A percentile compares a stretch with the other conserved stretches of the same genome.
phyloP scores from a whole-genome alignment of 1,140 invertebrate species.

The Coenobita brevimanus region DNA sequence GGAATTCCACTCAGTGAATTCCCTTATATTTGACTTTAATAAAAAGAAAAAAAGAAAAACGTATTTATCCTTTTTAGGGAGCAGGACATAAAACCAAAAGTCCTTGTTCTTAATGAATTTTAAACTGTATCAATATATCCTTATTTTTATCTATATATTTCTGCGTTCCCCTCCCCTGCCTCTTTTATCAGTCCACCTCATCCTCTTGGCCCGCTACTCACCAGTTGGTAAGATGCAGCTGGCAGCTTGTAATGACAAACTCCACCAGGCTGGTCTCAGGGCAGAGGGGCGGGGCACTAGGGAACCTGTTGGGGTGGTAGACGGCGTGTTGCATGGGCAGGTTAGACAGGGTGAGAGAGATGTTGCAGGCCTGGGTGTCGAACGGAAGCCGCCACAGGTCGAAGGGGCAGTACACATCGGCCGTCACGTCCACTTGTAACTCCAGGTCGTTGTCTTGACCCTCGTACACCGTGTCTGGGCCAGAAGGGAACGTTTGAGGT shows the following conservation, averaged over 20 bases:
- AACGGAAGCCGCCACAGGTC: slow-evolving; percentile 18
- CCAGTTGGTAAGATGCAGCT: not conserved
- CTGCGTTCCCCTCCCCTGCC: not conserved
- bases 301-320: not conserved
- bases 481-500: too few species aligned
- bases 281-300: not conserved
- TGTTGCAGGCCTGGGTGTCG: slow-evolving; percentile 14
- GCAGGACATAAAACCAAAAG: too few species aligned
- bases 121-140: too few species aligned
- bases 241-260: not conserved
- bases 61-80: too few species aligned
- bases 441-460: not conserved
- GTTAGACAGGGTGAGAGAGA: slow-evolving; percentile 12
- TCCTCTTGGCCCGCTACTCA: not conserved
- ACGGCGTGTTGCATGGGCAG: not conserved
- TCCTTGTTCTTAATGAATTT: too few species aligned
- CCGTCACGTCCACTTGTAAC: not conserved
- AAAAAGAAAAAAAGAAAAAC: too few species aligned
- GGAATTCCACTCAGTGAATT: too few species aligned
- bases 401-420: not conserved
- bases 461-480: slow-evolving; percentile 12
- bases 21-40: too few species aligned
- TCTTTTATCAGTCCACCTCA: not conserved
- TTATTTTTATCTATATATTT: too few species aligned
- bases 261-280: not conserved